These are phyloP conservation scores for Sminthurides aquaticus DNA, from an alignment of 2,888 invertebrate species.

Conservation along the genomic window DNA sequence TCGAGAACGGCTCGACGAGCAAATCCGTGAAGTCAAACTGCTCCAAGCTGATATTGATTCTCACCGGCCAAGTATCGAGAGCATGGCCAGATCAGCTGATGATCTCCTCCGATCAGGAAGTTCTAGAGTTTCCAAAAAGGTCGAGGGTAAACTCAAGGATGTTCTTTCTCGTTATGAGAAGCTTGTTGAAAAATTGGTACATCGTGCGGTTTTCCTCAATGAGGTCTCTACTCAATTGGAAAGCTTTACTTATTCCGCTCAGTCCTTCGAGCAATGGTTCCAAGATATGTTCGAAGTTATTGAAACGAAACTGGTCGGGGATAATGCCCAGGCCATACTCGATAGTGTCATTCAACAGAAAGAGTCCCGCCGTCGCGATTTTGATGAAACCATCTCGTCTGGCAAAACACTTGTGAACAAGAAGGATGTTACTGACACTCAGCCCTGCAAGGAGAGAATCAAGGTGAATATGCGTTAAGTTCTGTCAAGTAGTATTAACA, in stretches of 20 bases:
- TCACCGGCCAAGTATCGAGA: constrained; percentile 75
- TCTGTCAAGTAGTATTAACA: not conserved
- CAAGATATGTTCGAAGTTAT: constrained; percentile 63
- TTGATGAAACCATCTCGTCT: constrained; percentile 70
- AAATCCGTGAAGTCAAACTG: constrained; percentile 76
- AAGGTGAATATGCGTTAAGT: constrained; percentile 51
- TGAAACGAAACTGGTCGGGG: constrained; percentile 63
- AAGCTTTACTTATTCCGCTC: constrained; percentile 61
- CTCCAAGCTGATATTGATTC: constrained; percentile 77
- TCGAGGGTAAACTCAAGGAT: constrained; percentile 81
- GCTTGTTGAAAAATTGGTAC: constrained; percentile 67
- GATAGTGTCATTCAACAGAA: constrained; percentile 58
- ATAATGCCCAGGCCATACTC: constrained; percentile 56
- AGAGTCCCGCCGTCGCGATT: constrained; percentile 55
- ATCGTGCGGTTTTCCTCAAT: constrained; percentile 73
- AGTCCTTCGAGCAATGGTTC: constrained; percentile 65
- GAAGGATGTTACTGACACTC: constrained; percentile 82
- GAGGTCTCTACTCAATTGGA: constrained; percentile 64
- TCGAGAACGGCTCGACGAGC: constrained; percentile 75
- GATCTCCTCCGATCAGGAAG: constrained; percentile 72
- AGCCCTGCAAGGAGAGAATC: constrained; percentile 71
- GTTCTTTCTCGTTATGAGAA: constrained; percentile 76
- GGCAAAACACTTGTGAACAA: constrained; percentile 73
- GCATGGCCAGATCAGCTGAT: constrained; percentile 67
- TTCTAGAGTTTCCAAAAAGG: constrained; percentile 76